phyloP scores from a whole-genome alignment of 2,797 vertebrate species.

The Bufotes viridis region DNA sequence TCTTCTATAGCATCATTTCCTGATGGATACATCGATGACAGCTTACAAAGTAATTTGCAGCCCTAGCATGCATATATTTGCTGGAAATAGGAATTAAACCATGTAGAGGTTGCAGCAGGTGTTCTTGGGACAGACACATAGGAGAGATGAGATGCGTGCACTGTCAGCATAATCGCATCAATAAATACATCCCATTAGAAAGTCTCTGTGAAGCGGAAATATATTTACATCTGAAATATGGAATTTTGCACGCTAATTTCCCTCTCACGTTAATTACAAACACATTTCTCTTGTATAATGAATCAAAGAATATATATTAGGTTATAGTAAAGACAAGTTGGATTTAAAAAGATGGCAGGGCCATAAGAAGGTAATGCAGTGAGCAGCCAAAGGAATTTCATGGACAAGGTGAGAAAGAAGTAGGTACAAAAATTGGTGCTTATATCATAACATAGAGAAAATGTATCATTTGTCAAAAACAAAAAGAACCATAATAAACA shows the following conservation, averaged over 20 bases:
- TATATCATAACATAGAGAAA: not conserved
- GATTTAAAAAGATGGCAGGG: not conserved
- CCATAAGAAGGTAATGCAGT: not conserved
- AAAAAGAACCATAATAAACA: too few relatives aligned
- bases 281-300: slow-evolving; percentile 15
- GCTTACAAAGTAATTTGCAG: not conserved
- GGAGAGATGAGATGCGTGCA: slow-evolving; percentile 5
- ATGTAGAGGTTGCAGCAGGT: slow-evolving; percentile 17
- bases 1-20: not conserved
- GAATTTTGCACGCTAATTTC: slow-evolving; percentile 5
- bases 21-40: not conserved
- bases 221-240: slow-evolving; percentile 31
- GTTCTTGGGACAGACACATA: slow-evolving; percentile 9
- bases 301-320: slow-evolving; percentile 9
- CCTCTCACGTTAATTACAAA: slow-evolving; percentile 20
- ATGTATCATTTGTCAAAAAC: not conserved
- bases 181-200: slow-evolving; percentile 30
- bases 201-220: slow-evolving; percentile 20
- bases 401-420: not conserved
- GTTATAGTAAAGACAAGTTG: not conserved
- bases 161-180: slow-evolving; percentile 35
- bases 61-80: not conserved
- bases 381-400: not conserved
- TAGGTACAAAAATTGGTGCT: not conserved
- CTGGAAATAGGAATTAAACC: not conserved